Conservation (phyloP, 2,888 invertebrate species). For the Saturnia japonica region DNA sequence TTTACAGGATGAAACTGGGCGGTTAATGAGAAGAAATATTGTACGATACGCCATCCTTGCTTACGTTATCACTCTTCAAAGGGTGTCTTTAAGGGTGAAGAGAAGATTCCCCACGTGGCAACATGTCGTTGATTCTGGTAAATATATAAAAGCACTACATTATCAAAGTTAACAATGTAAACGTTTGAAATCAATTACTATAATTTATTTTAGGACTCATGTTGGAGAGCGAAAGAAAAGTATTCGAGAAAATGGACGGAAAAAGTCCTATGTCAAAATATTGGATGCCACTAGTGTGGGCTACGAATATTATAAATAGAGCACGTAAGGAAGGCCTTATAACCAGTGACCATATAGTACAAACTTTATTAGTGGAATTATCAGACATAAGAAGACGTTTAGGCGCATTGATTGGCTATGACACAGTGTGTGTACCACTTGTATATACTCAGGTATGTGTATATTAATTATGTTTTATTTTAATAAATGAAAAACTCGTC, state of each 20-base stretch:
- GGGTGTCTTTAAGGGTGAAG: slow-evolving; percentile 93
- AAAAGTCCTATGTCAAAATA: slow-evolving; percentile 94
- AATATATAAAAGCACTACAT: slow-evolving; percentile 34
- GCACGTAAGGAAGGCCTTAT: slow-evolving; percentile 93
- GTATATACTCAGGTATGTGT: slow-evolving; percentile 93
- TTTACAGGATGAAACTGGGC: slow-evolving; percentile 91
- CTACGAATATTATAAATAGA: slow-evolving; percentile 94
- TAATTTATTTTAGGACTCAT: slow-evolving; percentile 85
- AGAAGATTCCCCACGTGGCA: slow-evolving; percentile 94
- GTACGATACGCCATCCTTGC: slow-evolving; percentile 94
- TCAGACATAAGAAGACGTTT: slow-evolving; percentile 93
- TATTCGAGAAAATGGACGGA: slow-evolving; percentile 94
- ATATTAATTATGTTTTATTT: background rate
- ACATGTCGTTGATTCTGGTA: slow-evolving; percentile 94
- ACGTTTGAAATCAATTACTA: slow-evolving; percentile 23
- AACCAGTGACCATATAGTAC: slow-evolving; percentile 94
- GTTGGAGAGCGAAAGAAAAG: slow-evolving; percentile 95
- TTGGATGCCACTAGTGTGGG: slow-evolving; percentile 97
- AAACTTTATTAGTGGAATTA: slow-evolving; percentile 93
- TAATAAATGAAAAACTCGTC: background rate
- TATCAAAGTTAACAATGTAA: background rate
- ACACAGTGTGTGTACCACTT: slow-evolving; percentile 95
- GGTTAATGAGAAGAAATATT: slow-evolving; percentile 94
- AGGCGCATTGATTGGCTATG: slow-evolving; percentile 93
- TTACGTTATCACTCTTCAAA: slow-evolving; percentile 93